Conservation (phyloP, 2,113 vertebrate species). For the Gobiocypris rarus region DNA sequence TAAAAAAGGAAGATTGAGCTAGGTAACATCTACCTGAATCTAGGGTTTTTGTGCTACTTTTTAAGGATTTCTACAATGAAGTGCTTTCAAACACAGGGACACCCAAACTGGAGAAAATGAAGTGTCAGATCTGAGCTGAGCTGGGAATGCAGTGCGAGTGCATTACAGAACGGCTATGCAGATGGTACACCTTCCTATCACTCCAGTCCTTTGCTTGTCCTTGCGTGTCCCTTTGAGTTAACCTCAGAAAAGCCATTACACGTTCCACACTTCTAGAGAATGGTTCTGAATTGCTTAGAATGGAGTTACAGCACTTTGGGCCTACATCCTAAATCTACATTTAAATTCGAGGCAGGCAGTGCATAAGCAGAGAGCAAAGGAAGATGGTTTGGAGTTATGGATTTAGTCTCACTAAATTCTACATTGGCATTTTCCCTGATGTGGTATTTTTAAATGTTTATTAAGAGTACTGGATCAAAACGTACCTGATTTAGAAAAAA, state of each 20-base stretch:
- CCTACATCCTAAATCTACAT: constrained; percentile 79
- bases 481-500: constrained; percentile 85
- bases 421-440: constrained; percentile 89
- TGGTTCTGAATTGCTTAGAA: constrained; percentile 75
- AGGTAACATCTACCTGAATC: constrained; percentile 87
- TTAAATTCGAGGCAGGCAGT: constrained; percentile 86
- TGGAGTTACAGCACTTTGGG: constrained; percentile 79
- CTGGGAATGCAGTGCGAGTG: constrained; percentile 66
- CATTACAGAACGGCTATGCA: constrained; percentile 54
- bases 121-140: constrained; percentile 47
- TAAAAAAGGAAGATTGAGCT: constrained; percentile 85
- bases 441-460: constrained; percentile 79
- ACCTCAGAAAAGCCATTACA: constrained; percentile 57
- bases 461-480: constrained; percentile 83
- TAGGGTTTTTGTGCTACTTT: constrained; percentile 87
- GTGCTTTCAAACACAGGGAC: constrained; percentile 69
- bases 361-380: constrained; percentile 84
- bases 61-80: constrained; percentile 80
- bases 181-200: constrained; percentile 44
- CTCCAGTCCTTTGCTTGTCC: constrained; percentile 39
- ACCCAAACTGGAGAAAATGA: constrained; percentile 59
- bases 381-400: constrained; percentile 68
- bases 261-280: constrained; percentile 72
- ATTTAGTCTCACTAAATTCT: constrained; percentile 77
- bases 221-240: constrained; percentile 50